A percentile compares a stretch with the other conserved stretches of the same genome.
Conservation (phyloP, 2,888 invertebrate genomes). For the Cosmorhoe ocellata region DNA sequence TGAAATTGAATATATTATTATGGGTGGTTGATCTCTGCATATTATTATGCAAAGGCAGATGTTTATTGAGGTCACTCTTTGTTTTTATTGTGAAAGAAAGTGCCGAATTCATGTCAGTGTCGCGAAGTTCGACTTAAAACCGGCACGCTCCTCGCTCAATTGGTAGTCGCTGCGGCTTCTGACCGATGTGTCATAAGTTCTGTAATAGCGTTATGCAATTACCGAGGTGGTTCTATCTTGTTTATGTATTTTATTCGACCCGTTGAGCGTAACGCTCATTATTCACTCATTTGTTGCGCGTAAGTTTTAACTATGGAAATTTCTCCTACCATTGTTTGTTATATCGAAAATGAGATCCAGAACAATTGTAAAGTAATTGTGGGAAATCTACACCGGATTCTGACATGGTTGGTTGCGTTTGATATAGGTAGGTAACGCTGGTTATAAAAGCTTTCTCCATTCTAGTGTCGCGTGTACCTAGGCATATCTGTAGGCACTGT, state of each 20-base stretch:
- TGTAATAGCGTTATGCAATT: conserved; percentile 63
- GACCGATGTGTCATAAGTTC: conserved; percentile 67
- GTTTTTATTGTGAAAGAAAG: conserved; percentile 70
- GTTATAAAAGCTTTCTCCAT: conserved; percentile 31
- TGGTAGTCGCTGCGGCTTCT: conserved; percentile 57
- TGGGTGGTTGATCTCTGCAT: no score
- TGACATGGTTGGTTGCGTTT: conserved; percentile 25
- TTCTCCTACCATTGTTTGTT: conserved; percentile 42
- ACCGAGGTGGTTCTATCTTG: conserved; percentile 54
- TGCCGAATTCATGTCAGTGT: conserved; percentile 71
- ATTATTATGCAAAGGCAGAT: background rate
- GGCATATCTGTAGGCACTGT: conserved; percentile 1
- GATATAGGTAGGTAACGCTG: conserved; percentile 26
- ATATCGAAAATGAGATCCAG: conserved; percentile 35
- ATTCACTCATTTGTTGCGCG: conserved; percentile 25
- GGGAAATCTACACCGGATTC: conserved; percentile 32
- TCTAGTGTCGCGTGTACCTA: conserved; percentile 21
- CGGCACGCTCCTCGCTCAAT: conserved; percentile 56
- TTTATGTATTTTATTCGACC: conserved; percentile 51
- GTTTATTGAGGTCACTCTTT: conserved; percentile 52
- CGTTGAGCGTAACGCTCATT: conserved; percentile 41
- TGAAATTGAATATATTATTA: background rate
- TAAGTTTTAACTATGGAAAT: conserved; percentile 38
- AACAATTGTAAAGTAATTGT: conserved; percentile 31
- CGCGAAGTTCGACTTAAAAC: conserved; percentile 52